phyloP scores from a whole-genome alignment of 92 coral and sea anemone species.

The Porites lobata region DNA sequence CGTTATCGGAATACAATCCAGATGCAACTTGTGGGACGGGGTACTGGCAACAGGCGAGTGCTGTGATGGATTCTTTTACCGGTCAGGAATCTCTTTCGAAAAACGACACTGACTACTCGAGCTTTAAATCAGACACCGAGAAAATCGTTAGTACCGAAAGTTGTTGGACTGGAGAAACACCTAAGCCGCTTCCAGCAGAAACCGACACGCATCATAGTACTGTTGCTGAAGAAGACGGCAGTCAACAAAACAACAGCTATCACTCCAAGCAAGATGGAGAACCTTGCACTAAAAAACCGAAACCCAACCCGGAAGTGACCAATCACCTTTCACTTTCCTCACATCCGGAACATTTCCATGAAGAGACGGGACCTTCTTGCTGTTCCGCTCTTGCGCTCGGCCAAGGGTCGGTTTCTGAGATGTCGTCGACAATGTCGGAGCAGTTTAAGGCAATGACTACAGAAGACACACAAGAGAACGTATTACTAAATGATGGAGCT shows the following conservation, averaged over 20 bases:
- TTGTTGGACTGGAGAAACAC: neutral
- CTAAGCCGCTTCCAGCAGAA: neutral
- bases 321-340: neutral
- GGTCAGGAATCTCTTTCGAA: constrained; percentile 20
- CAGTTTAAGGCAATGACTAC: neutral
- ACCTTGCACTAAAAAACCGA: constrained; percentile 20
- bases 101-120: constrained; percentile 14
- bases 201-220: neutral
- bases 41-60: neutral
- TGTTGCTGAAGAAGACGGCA: neutral
- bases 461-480: neutral
- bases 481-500: neutral
- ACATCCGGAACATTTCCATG: neutral
- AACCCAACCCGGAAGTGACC: constrained; percentile 19
- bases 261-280: constrained; percentile 24
- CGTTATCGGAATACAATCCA: constrained; percentile 27
- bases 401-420: neutral
- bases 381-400: neutral
- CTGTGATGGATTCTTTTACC: neutral
- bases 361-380: neutral
- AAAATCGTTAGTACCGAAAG: neutral
- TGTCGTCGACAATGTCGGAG: neutral
- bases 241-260: neutral
- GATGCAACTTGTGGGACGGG: constrained; percentile 29
- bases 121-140: neutral